Evolutionary conservation across 2,888 invertebrate genomes (phyloP), one percentile per base, ranked within the genome.

Genomic region (Ophion slaviceki): DNA sequence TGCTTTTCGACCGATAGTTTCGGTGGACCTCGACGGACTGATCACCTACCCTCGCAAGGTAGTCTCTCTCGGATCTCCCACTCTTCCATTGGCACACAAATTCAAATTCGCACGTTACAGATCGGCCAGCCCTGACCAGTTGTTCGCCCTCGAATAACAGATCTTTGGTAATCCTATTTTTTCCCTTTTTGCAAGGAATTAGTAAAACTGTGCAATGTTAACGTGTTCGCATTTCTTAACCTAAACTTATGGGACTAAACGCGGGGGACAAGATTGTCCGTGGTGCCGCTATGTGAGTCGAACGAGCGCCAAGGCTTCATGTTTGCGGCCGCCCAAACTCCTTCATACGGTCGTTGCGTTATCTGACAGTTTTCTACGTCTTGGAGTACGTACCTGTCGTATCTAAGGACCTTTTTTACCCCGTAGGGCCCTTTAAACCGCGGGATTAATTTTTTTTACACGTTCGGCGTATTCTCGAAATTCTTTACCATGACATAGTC

Each of bases 401-500:
- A 53, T 53, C 53, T 53, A 14, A 53, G 53, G 14, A 3, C 53
- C 14, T 53, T 53, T 14, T 53, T 53, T 53, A 53, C 53, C 14
- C 2, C 53, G 53, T 53, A 53, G 8, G 53, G 53, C 53, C 53
- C 53, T 53, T 53, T 14, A 3, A 53, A 53, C 14, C 53, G 53
- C 53, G 36, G 36, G 36, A 7, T 36, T 36, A 36, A 36, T 36
- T 64, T 64, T 32, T 64, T 77, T 57, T 53, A 45, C 2, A 53
- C 72, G 2, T 71, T 77, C 8, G 82, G 66, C 36, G 82, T 67
- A 66, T 28, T 77, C 20, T 82, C 78, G 40, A 78, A 72, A 14
- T 83, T 83, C 7, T 40, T 79, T 20, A 83, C n/a, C 64, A 78
- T 72, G 7, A 79, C 74, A 8, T 83, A 80, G 24, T 84, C 84